A percentile compares a stretch with the other conserved stretches of the same genome.
Conservation (phyloP, 2,113 vertebrate genomes). For the Sphyrna mokarran region DNA sequence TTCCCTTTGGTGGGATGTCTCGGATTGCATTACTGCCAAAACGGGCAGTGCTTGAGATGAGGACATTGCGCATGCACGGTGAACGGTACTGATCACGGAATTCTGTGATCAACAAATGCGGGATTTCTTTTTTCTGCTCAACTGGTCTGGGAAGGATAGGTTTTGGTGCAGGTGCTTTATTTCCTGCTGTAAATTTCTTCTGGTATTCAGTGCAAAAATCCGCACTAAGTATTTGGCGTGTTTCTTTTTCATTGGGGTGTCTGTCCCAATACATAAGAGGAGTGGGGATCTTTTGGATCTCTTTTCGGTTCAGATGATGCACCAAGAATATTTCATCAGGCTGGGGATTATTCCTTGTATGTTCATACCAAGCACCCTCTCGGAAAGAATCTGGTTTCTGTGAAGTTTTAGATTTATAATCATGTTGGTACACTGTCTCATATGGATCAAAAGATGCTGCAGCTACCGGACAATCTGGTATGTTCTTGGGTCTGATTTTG, state of each 20-base stretch:
- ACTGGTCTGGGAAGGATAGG: constrained; percentile 39
- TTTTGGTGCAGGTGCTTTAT: constrained; percentile 50
- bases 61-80: constrained; percentile 50
- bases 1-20: constrained; percentile 47
- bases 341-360: constrained; percentile 53
- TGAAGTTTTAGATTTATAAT: constrained; percentile 59
- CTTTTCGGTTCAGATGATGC: constrained; percentile 8
- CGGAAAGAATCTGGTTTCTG: constrained; percentile 52
- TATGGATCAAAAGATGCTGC: constrained; percentile 58
- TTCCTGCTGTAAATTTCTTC: constrained; percentile 55
- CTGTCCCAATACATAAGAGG: constrained; percentile 25
- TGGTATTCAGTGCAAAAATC: constrained; percentile 61
- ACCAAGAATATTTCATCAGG: constrained; percentile 52
- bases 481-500: neutral
- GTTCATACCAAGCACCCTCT: constrained; percentile 46
- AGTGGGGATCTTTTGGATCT: neutral
- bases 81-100: constrained; percentile 56
- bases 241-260: constrained; percentile 45
- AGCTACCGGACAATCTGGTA: constrained; percentile 42
- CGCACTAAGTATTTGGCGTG: constrained; percentile 51
- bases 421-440: constrained; percentile 58
- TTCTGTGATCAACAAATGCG: constrained; percentile 52
- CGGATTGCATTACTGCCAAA: constrained; percentile 52
- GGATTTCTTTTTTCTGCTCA: constrained; percentile 44
- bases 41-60: constrained; percentile 47